Evolutionary conservation across 2,113 vertebrate genomes (phyloP), one percentile per base, ranked within the genome.

Genomic region (Syngnathoides biaculeatus): DNA sequence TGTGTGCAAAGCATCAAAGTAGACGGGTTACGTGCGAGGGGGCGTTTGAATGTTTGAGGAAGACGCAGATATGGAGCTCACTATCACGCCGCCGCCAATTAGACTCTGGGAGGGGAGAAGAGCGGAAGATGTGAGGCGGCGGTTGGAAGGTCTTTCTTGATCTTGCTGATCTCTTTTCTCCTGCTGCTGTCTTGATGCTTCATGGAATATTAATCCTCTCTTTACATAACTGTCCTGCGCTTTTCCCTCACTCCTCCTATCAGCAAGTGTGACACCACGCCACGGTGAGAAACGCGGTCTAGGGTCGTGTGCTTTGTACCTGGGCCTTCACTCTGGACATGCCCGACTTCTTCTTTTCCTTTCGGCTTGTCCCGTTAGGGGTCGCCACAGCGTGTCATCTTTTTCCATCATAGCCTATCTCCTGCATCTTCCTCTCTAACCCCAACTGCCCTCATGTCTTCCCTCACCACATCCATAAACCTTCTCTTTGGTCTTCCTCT

Each of bases 121-220:
- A 64, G 78, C 79, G 82, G 70, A 79, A 84, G 83, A 81, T 83
- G 72, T 80, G 76, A 86, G 79, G 77, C 80, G 52, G 69, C 71
- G 87, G 87, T 87, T 65, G 86, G 80, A 84, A 86, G 79, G 86
- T 82, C 81, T 13, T 72, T 75, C 75, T 88, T 86, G 86, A 89
- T 90, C 87, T 84, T 45, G 24, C 83, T 78, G 82, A 89, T 90
- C 85, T 86, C 55, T 74, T 79, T 79, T 71, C 81, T 86, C 78
- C 83, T 75, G 66, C 73, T 74, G 83, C 80, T 69, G 73, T 77
- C 79, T 84, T 63, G 27, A 71, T 77, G 69, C 83, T 81, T 84
- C 82, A 71, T 81, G 68, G 88, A 89, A 89, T 91, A 88, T 90
- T 88, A 89, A 88, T 88, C 87, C 75, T 38, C 87, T 75, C 50